Percentiles rank a stretch among this genome's conserved stretches.
phyloP scores from a whole-genome alignment of 1,140 invertebrate species.

The Pomacea maculata region DNA sequence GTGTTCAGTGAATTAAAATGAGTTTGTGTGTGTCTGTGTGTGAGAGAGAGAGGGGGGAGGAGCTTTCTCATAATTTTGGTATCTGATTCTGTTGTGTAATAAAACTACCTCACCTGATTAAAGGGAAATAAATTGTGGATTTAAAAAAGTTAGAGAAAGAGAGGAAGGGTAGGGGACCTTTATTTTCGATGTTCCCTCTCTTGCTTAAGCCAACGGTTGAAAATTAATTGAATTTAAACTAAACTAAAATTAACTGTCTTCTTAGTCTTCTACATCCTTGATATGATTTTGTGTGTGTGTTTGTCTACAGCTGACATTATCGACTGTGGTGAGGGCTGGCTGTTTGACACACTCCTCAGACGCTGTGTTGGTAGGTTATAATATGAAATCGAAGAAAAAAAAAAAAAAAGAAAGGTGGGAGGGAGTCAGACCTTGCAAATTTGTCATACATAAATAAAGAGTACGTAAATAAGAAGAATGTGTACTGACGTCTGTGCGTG shows the following conservation, averaged over 20 bases:
- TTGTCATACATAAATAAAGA: background rate
- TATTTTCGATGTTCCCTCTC: too few relatives aligned
- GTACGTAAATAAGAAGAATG: background rate
- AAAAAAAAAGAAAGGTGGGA: too few relatives aligned
- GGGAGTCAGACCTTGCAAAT: background rate
- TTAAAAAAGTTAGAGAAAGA: too few relatives aligned
- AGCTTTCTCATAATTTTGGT: too few relatives aligned
- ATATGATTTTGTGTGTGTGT: background rate
- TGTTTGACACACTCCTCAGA: conserved; percentile 9
- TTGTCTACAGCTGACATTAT: background rate
- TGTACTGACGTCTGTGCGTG: background rate
- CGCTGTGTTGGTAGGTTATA: conserved; percentile 20
- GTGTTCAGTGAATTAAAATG: background rate
- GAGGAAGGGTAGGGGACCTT: too few relatives aligned
- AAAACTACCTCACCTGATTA: too few relatives aligned
- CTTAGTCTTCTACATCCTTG: too few relatives aligned
- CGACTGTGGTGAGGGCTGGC: conserved; percentile 17
- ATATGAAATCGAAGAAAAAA: background rate
- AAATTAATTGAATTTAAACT: too few relatives aligned
- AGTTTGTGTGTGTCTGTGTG: conserved; percentile 5
- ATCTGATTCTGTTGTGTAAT: too few relatives aligned
- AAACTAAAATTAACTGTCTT: too few relatives aligned
- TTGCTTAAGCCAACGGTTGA: too few relatives aligned
- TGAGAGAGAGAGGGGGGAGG: background rate
- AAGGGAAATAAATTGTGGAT: too few relatives aligned